phyloP scores from a whole-genome alignment of 2,113 vertebrate genomes.

The Gnathonemus echidnorhynchus region DNA sequence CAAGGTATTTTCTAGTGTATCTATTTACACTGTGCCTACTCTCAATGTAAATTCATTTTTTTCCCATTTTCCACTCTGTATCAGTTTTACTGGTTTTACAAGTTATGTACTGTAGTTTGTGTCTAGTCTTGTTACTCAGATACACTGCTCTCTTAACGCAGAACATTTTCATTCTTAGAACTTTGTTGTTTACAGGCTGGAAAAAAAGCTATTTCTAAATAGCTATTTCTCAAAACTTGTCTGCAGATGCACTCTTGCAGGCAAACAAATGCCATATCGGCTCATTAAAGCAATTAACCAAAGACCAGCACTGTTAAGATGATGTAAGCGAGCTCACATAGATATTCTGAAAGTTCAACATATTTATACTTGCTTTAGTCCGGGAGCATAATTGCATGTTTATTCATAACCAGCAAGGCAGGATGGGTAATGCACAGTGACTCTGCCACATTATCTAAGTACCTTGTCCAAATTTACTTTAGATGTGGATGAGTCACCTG shows the following conservation, averaged over 20 bases:
- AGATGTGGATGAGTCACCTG: not conserved
- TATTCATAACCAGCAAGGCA: not conserved
- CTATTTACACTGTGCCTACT: not conserved
- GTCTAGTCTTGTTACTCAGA: not conserved
- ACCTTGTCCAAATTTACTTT: not conserved
- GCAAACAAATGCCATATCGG: not conserved
- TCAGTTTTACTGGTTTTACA: not conserved
- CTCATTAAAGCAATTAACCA: slow-evolving; percentile 1
- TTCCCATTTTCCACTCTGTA: not conserved
- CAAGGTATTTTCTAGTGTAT: not conserved
- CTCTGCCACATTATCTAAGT: not conserved
- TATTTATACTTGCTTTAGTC: not conserved
- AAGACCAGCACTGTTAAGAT: not conserved
- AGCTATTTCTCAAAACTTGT: not conserved
- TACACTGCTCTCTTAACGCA: not conserved
- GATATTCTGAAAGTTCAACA: slow-evolving; percentile 4
- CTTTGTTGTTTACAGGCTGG: not conserved
- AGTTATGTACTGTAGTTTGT: not conserved
- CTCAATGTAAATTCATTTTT: not conserved
- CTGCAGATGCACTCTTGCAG: not conserved
- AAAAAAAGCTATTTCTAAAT: not conserved
- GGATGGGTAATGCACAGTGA: not conserved
- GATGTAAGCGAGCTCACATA: not conserved
- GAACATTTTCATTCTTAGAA: not conserved
- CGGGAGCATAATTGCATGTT: not conserved